Evolutionary conservation across 2,113 vertebrate species (phyloP).

Genomic region (Anas platyrhynchos): DNA sequence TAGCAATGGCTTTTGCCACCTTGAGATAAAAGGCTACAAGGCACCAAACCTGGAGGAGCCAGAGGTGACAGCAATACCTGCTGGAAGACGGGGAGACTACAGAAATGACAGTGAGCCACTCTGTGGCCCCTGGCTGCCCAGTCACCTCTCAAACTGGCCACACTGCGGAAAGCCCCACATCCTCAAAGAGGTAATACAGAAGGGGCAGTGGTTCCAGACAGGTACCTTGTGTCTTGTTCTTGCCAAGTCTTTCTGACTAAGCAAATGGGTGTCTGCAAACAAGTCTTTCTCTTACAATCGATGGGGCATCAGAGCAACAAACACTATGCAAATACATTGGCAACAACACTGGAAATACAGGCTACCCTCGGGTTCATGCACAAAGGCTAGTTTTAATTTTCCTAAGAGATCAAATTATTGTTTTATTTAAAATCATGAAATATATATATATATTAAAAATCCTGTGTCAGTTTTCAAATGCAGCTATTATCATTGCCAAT

Average conservation of each 20-base stretch:
- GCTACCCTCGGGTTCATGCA: neutral
- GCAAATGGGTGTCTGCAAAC: neutral
- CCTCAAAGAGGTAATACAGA: neutral
- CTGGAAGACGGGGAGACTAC: neutral
- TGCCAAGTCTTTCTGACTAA: neutral
- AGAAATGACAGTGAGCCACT: neutral
- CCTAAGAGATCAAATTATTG: neutral
- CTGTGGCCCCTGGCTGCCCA: neutral
- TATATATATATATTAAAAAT: neutral
- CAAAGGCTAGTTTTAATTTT: neutral
- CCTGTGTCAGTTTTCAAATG: neutral
- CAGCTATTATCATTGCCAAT: neutral
- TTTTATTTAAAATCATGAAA: neutral
- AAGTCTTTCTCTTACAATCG: accelerated
- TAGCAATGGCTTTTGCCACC: neutral
- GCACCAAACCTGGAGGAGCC: neutral
- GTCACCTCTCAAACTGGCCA: neutral
- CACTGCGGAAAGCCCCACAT: neutral
- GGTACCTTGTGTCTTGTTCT: neutral
- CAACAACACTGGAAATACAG: neutral
- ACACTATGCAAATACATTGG: accelerated
- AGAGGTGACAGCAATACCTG: neutral
- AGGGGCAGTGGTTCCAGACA: neutral
- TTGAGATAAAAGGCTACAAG: neutral
- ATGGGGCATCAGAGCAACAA: neutral